phyloP scores from a whole-genome alignment of 1,140 invertebrate species.

The Brachionus asplanchnoidis region DNA sequence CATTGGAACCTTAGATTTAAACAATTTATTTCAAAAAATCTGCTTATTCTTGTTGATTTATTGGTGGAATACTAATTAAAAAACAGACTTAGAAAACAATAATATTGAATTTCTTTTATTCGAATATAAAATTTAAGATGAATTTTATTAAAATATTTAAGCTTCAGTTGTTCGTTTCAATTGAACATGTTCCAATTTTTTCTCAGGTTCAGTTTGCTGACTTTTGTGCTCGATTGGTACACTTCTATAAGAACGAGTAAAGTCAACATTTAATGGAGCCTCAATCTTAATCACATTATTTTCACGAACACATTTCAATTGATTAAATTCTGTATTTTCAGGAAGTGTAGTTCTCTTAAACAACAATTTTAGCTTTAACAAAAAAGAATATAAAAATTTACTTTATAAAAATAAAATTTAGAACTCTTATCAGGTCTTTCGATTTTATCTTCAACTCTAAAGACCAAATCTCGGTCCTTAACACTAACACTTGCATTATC shows the following conservation, averaged over 20 bases:
- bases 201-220: neutral
- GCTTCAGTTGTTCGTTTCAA: neutral
- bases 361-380: neutral
- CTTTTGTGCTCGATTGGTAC: conserved; percentile 38
- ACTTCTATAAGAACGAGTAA: conserved; percentile 23
- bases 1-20: too few species aligned
- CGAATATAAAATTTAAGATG: neutral
- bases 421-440: neutral
- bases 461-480: conserved; percentile 36
- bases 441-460: conserved; percentile 22
- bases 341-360: conserved; percentile 38
- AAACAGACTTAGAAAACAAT: too few species aligned
- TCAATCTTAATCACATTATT: conserved; percentile 15
- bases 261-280: conserved; percentile 29
- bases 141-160: neutral
- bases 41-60: too few species aligned
- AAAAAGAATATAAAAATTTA: neutral
- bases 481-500: conserved; percentile 16
- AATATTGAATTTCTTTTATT: too few species aligned
- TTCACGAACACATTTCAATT: conserved; percentile 31
- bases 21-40: too few species aligned
- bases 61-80: too few species aligned
- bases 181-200: neutral
- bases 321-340: conserved; percentile 37
- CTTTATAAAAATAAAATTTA: conserved; percentile 32